Conservation (phyloP, 2,797 vertebrate species). For the Sarcophilus harrisii region DNA sequence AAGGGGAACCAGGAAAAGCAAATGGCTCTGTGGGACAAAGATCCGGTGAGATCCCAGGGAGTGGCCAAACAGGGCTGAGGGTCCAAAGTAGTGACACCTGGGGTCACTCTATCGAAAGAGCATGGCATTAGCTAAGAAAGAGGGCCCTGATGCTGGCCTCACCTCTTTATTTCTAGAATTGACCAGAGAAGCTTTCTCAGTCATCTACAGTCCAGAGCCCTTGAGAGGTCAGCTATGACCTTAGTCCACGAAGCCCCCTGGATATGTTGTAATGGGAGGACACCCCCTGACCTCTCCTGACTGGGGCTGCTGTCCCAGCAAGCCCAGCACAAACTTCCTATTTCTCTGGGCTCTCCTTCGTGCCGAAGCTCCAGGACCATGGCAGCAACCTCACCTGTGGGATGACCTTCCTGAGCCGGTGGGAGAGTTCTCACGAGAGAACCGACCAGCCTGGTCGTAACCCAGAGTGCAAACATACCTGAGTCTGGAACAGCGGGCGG, state of each 20-base stretch:
- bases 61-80: too few relatives aligned
- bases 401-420: rapidly evolving
- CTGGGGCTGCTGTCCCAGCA: rapidly evolving
- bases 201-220: conserved; percentile 44
- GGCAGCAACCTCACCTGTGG: conserved; percentile 31
- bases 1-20: too few relatives aligned
- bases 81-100: too few relatives aligned
- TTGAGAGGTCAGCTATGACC: not conserved
- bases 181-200: conserved; percentile 61
- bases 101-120: too few relatives aligned
- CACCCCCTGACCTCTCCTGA: conserved; percentile 60
- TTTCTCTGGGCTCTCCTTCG: conserved; percentile 58
- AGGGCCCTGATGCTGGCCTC: too few relatives aligned
- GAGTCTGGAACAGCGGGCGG: too few relatives aligned
- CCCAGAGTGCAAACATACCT: too few relatives aligned
- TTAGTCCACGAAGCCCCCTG: conserved; percentile 48
- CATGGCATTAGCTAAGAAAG: too few relatives aligned
- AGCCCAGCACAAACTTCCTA: not conserved
- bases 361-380: not conserved
- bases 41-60: too few relatives aligned
- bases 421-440: not conserved
- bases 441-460: too few relatives aligned
- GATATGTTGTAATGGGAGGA: not conserved
- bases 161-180: too few relatives aligned
- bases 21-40: too few relatives aligned